Evolutionary conservation across 2,113 vertebrate genomes (phyloP).

Genomic region (Bolborhynchus lineola): DNA sequence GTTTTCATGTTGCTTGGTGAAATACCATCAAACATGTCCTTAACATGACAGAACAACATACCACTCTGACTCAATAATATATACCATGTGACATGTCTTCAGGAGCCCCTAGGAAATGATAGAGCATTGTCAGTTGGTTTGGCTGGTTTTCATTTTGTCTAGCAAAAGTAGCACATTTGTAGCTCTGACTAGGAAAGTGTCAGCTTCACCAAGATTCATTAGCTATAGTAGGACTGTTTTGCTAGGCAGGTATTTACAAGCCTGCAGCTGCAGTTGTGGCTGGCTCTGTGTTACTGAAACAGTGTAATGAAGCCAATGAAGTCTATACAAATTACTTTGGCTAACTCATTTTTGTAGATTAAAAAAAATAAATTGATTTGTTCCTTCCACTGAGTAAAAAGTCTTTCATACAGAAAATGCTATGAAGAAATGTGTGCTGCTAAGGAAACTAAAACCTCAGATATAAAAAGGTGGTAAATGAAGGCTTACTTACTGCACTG

Average conservation of each 20-base stretch:
- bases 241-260: slow-evolving; percentile 26
- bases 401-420: neutral
- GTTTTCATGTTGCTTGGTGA: neutral
- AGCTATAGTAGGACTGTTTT: neutral
- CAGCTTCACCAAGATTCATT: neutral
- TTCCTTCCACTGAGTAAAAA: neutral
- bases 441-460: neutral
- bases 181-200: neutral
- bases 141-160: neutral
- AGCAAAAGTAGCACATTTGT: neutral
- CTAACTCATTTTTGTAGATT: neutral
- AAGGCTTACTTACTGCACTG: neutral
- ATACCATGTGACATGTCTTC: neutral
- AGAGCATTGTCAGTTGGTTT: neutral
- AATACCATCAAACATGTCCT: neutral
- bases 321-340: neutral
- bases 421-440: neutral
- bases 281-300: neutral
- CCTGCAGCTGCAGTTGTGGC: neutral
- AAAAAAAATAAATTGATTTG: slow-evolving; percentile 16
- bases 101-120: neutral
- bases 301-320: neutral
- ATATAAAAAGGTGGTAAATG: neutral
- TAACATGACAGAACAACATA: neutral
- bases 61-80: neutral